Evolutionary conservation across 2,113 vertebrate genomes (phyloP), one percentile per base, ranked within the genome.

Genomic region (Ranitomeya variabilis): DNA sequence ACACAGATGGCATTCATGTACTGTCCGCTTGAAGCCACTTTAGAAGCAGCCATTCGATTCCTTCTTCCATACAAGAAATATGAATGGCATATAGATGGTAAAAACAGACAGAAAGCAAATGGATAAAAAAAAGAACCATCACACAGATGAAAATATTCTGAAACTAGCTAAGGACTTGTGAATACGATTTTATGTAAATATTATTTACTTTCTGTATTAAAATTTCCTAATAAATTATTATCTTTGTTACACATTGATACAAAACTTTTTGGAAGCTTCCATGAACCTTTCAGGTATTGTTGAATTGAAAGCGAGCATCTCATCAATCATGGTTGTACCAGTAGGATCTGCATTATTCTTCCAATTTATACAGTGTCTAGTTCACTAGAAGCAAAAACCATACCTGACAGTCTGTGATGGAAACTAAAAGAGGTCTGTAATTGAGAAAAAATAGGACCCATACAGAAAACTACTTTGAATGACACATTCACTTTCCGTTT

Each of bases 311-410:
- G 37, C 37, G 51, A 52, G 57, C 76, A 87, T 31, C 64, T 31
- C 86, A 87, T 80, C 86, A 80, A 80, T 87, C 86, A 87, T 78
- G 78, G 19, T 79, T 87, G 86, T 57, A 62, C 59, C 79, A 87
- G 45, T 15, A 87, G 86, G 76, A 86, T 77, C 74, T 66, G 37
- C 60, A 87, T 87, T 79, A 87, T 80, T 67, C 76, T 87, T 87
- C 60, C 86, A 87, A 87, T 80, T 80, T 87, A 77, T n/a, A 86
- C 74, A 31, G 60, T 87, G 77, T 60, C 74, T 19, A 15, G 45
- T 78, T 80, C 76, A 87, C 76, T 62, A 15, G 52, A 62, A 54
- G 60, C 54, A 69, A 52, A 78, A 23, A n/a, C 45, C 23, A 80
- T 14, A 64, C 67, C 15, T 0, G 66, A 87, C 62, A 57, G 51